Evolutionary conservation across 2,797 vertebrate species (phyloP), one percentile per base, ranked within the genome.

Genomic region (Enteromius viviparus): DNA sequence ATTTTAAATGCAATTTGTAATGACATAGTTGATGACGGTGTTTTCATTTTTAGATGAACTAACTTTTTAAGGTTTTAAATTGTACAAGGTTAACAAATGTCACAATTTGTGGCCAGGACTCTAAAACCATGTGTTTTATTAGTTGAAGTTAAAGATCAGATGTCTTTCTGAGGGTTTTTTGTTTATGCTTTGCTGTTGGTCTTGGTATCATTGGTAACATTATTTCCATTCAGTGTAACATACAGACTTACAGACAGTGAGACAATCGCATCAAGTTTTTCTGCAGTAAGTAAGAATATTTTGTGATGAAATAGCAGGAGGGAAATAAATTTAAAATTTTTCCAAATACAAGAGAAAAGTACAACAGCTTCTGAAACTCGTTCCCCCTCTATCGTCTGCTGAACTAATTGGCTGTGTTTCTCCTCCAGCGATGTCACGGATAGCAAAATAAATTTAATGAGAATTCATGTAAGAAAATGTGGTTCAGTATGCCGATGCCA

Each of bases 361-460:
- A 68, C 64, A 79, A n/a, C 14, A 79, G 69, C 26, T 75, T 68
- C 5, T 74, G 34, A 66, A 84, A 65, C 19, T 6, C 12, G 2
- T 23, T 58, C 21, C 6, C 7, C 42, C 12, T 76, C 47, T 79
- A 55, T 82, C 71, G 66, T 82, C 47, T 53, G 60, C 58, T 76
- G 60, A 65, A 29, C 74, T 81, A 85, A 85, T 78, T 77, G 49
- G 60, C 47, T 74, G 21, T 26, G 21, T 60, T 82, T 34, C 49
- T 82, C 68, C 26, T 77, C 26, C 70, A 29, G 47, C 26, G 19
- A 76, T 76, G 47, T 68, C 62, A 68, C 45, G 47, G 75, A 82
- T 55, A 45, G 45, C 45, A 64, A 74, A 77, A 66, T 34, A 12
- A 9, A 68, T 85, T 60, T 78, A 78, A 74, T 78, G 47, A 78